Conservation (phyloP, 2,888 invertebrate species). For the Cephus pulcher region DNA sequence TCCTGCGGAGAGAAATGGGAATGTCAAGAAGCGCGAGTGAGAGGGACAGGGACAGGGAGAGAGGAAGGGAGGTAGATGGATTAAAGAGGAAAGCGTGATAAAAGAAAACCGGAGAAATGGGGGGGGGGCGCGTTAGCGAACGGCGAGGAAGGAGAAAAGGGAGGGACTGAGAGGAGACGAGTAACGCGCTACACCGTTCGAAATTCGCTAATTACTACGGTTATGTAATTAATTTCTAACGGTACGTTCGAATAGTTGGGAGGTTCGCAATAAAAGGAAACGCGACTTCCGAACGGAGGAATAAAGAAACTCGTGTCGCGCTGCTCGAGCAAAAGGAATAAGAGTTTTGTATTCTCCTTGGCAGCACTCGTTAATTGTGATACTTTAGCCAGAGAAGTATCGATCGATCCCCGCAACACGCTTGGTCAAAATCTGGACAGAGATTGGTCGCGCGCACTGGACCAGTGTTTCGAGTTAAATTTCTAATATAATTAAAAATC, state of each 20-base stretch:
- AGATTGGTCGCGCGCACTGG: constrained; percentile 4
- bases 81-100: background rate
- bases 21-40: constrained; percentile 12
- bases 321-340: background rate
- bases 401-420: background rate
- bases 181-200: constrained; percentile 1
- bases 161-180: background rate
- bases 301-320: too few relatives aligned
- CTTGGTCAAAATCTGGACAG: background rate
- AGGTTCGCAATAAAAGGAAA: background rate
- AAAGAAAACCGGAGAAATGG: background rate
- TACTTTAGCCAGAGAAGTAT: background rate
- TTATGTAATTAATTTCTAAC: constrained; percentile 19
- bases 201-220: constrained; percentile 21
- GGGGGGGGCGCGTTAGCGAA: background rate
- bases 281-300: background rate
- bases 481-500: constrained; percentile 44
- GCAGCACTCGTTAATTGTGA: background rate
- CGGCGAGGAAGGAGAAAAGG: background rate
- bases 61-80: constrained; percentile 12
- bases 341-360: background rate
- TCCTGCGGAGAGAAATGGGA: constrained; percentile 13
- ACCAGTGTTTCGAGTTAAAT: constrained; percentile 8
- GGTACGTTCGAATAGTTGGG: background rate
- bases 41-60: constrained; percentile 7